Percentiles rank a stretch among this genome's conserved stretches.
These are phyloP conservation scores for Narcine bancroftii DNA, from an alignment of 2,113 vertebrate genomes.

Conservation along the genomic window DNA sequence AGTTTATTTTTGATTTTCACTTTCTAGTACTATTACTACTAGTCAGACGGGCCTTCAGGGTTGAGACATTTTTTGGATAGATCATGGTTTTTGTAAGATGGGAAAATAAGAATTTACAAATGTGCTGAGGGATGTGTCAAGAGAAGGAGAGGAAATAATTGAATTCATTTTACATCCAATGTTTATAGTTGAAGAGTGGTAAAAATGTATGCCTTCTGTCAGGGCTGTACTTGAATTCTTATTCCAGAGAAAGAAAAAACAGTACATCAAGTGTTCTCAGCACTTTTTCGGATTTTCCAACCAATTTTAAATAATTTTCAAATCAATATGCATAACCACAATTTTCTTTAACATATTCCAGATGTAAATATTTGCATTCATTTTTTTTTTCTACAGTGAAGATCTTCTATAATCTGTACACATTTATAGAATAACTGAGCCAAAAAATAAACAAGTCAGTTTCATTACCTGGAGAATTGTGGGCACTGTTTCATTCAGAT, in stretches of 20 bases:
- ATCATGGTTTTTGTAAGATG: background rate
- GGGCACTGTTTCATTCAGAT: slow-evolving; percentile 78
- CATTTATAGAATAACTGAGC: background rate
- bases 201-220: background rate
- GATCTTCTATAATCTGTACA: background rate
- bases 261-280: background rate
- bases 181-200: background rate
- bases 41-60: background rate
- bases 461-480: slow-evolving; percentile 73
- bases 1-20: no score
- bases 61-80: background rate
- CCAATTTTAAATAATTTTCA: background rate
- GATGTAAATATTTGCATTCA: background rate
- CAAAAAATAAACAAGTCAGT: background rate
- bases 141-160: background rate
- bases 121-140: background rate
- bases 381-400: background rate
- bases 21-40: background rate
- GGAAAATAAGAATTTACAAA: background rate
- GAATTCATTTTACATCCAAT: background rate
- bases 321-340: background rate
- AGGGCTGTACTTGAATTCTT: background rate
- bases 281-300: no score
- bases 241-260: background rate
- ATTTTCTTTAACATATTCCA: background rate